phyloP scores from a whole-genome alignment of 2,888 invertebrate genomes.

The Camptogramma bilineatum region DNA sequence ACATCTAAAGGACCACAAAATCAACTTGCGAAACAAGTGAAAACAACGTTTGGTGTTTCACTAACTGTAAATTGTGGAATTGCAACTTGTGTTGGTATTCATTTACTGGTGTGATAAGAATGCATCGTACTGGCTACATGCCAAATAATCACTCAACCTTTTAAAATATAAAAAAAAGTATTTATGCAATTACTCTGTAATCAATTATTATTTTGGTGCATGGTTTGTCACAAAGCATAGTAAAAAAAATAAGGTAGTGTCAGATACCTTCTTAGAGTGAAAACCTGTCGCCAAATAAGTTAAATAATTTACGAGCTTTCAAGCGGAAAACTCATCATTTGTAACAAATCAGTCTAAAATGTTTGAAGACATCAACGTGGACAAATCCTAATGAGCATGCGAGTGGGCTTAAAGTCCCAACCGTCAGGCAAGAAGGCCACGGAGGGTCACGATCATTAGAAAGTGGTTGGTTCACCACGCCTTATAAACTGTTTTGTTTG shows the following conservation, averaged over 20 bases:
- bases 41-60: neutral
- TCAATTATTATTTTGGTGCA: too few relatives aligned
- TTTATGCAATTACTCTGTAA: too few relatives aligned
- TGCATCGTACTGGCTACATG: slow-evolving; percentile 6
- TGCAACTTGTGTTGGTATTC: neutral
- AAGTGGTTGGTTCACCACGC: slow-evolving; percentile 47
- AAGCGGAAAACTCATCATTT: neutral
- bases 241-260: too few relatives aligned
- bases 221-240: too few relatives aligned
- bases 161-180: slow-evolving; percentile 2
- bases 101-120: neutral
- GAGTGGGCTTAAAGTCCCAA: slow-evolving; percentile 45
- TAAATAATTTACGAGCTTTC: too few relatives aligned
- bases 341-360: neutral
- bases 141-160: slow-evolving; percentile 16
- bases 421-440: slow-evolving; percentile 42
- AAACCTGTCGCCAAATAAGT: too few relatives aligned
- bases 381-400: slow-evolving; percentile 39
- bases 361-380: neutral
- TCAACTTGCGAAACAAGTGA: slow-evolving; percentile 5
- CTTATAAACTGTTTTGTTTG: slow-evolving; percentile 45
- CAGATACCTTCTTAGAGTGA: too few relatives aligned
- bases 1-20: slow-evolving; percentile 12
- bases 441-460: slow-evolving; percentile 61
- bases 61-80: neutral